phyloP scores from a whole-genome alignment of 2,113 vertebrate species.

The Eurypyga helias region DNA sequence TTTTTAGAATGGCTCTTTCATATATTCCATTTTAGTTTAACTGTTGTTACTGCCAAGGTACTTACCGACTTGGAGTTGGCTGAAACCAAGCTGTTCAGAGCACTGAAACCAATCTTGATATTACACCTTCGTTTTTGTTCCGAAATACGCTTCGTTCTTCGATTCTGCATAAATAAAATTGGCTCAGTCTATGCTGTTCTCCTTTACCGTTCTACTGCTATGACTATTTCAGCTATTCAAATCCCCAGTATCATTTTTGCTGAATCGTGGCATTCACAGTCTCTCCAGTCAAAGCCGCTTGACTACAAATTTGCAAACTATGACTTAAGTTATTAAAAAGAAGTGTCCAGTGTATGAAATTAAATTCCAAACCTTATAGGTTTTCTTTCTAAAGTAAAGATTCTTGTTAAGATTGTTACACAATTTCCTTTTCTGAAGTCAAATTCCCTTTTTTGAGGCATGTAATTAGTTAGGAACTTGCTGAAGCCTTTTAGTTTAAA shows the following conservation, averaged over 20 bases:
- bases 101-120: conserved; percentile 91
- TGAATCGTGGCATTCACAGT: neutral
- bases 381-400: neutral
- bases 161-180: conserved; percentile 75
- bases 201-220: neutral
- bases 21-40: neutral
- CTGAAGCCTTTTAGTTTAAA: neutral
- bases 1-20: neutral
- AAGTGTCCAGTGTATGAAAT: neutral
- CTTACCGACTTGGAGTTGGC: conserved; percentile 84
- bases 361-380: neutral
- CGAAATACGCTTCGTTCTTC: conserved; percentile 88
- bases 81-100: conserved; percentile 87
- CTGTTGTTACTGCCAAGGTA: neutral
- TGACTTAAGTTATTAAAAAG: neutral
- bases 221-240: neutral
- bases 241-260: neutral
- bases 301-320: neutral
- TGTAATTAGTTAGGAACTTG: neutral
- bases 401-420: neutral
- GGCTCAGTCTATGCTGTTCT: neutral
- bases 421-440: neutral
- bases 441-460: neutral
- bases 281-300: neutral
- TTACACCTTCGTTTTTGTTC: conserved; percentile 94